Base-by-base conservation (phyloP, 2,888 invertebrate genomes). In the Spilarctia lutea region DNA sequence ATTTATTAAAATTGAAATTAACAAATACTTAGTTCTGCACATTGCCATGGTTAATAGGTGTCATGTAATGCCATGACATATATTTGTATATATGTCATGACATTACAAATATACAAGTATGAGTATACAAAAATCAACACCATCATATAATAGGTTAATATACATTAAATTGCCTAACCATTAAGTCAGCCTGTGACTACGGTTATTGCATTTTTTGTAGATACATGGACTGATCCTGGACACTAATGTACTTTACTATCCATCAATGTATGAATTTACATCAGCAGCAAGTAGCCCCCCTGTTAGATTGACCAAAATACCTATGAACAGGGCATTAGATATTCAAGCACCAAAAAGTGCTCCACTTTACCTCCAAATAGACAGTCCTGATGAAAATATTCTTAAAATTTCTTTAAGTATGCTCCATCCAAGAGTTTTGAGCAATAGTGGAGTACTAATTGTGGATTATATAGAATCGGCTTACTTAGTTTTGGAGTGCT, bases 351-450 rank as follows among this genome's bases (percentile, higher is more conserved):
- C 94, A 0, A 94, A 92, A 75, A 81, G 84, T 1, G 87, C 87
- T 2, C 96, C 96, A 0, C 68, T 95, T 0, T 96, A 95, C 77
- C 86, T 95, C 0, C 94, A 94, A 91, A 88, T 95, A 24, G 94
- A 95, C 63, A 88, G 92, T 0, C 91, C 92, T 0, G 92, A 93
- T 10, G 84, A 83, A 8, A 94, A 87, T 70, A 75, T 76, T 0
- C 78, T 95, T 0, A 88, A 83, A 63, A 85, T 95, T 20, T 92
- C 94, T 0, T 77, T 95, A 0, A 84, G 77, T 20, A 84, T 88
- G 69, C 83, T 95, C 0, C 92, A 94, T 80, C 94, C 95, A 24
- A 91, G 93, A 65, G 77, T 95, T 1, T 79, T 95, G 8, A 48
- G 87, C 0, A 93, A 96, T 70, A 85, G 88, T 79, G 92, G 93